Evolutionary conservation across 1,140 invertebrate species (phyloP).

Genomic region (Drosophila athabasca): DNA sequence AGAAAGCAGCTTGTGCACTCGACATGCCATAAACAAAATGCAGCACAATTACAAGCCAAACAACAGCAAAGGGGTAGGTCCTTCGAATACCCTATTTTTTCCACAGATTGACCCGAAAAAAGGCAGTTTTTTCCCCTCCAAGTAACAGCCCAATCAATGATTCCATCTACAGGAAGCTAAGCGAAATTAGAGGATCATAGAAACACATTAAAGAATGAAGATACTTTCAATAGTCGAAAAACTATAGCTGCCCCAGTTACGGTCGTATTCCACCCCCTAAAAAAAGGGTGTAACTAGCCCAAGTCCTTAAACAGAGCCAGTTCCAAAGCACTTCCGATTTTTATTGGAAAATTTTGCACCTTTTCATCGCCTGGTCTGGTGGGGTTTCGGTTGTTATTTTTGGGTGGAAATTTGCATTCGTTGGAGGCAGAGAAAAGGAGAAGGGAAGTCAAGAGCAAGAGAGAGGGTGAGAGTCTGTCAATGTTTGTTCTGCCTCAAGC

Average conservation of each 20-base stretch:
- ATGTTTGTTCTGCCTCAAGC: slow-evolving; percentile 26
- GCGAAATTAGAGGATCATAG: too few relatives aligned
- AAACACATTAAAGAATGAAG: too few relatives aligned
- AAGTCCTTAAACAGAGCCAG: not conserved
- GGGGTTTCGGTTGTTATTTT: slow-evolving; percentile 22
- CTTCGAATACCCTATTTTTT: too few relatives aligned
- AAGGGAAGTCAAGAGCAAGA: slow-evolving; percentile 15
- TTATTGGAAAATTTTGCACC: slow-evolving; percentile 63
- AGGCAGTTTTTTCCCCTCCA: too few relatives aligned
- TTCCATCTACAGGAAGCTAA: too few relatives aligned
- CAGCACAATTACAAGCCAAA: slow-evolving; percentile 62
- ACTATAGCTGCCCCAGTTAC: too few relatives aligned
- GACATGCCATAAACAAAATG: slow-evolving; percentile 55
- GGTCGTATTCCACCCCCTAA: too few relatives aligned
- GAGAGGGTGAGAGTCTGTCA: slow-evolving; percentile 10
- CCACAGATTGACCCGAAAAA: too few relatives aligned
- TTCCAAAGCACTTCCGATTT: slow-evolving; percentile 29
- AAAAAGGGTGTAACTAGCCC: too few relatives aligned
- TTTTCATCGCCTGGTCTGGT: not conserved
- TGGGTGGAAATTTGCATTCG: not conserved
- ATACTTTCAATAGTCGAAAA: too few relatives aligned
- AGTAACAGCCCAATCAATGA: too few relatives aligned
- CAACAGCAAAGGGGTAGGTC: not conserved
- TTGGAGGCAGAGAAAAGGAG: slow-evolving; percentile 13
- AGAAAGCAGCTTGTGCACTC: slow-evolving; percentile 30